Evolutionary conservation across 2,888 invertebrate genomes (phyloP), one percentile per base, ranked within the genome.

Genomic region (Phyllotreta cruciferae): DNA sequence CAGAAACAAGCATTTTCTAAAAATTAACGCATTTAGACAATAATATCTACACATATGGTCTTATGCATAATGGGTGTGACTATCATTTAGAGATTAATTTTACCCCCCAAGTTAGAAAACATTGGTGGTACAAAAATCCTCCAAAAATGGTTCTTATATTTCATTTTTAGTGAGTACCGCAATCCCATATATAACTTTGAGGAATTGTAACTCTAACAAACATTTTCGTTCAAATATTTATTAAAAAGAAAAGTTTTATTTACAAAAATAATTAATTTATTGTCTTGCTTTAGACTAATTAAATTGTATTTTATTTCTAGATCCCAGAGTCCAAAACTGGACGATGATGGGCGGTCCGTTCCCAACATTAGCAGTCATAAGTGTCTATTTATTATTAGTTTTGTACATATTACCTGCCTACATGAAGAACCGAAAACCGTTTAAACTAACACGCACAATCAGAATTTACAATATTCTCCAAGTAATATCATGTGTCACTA

Each of bases 391-490:
- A 50, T 73, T 77, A 41, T 81, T 85, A 70, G 81, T 87, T 41
- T 77, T 82, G 45, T 81, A 83, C 24, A 77, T 81, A 66, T 84
- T 87, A 13, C 88, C 88, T 6, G 74, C 78, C 9, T 85, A 85
- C 71, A 96, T 96, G 94, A 84, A 83, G 74, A 80, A 87, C 71
- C 84, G 89, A 56, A 83, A 85, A 66, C 85, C 95, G 0, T 89
- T 86, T 75, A 80, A 88, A 8, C 79, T 94, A 36, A 87, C 87
- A 69, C 82, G 78, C 1, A 76, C 90, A 37, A 88, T 95, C 69
- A 85, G 88, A 63, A 82, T 85, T 72, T 96, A 95, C 82, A 95
- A 96, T 78, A 80, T 91, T n/a, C 77, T 87, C 53, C 94, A 95
- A 86, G 90, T 95, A 9, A 64, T 86, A 1, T 84, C 89, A 35